These are phyloP conservation scores for Nasonia giraulti DNA, from an alignment of 1,140 invertebrate genomes.

Conservation along the genomic window DNA sequence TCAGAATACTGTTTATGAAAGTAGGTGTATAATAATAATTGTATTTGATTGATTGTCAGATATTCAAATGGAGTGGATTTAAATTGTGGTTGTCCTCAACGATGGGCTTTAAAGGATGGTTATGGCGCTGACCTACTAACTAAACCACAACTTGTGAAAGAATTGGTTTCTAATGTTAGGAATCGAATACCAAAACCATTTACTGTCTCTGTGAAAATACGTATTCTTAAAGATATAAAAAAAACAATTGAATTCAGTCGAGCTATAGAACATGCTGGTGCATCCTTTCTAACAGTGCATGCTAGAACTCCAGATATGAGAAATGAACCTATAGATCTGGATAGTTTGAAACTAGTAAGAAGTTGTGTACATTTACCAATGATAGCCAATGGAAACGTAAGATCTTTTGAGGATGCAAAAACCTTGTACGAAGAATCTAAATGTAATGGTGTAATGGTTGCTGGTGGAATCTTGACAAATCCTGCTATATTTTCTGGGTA, in stretches of 20 bases:
- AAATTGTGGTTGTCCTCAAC: constrained; percentile 98
- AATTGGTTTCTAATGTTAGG: constrained; percentile 86
- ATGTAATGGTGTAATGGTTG: constrained; percentile 91
- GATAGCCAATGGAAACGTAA: constrained; percentile 94
- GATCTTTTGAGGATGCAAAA: constrained; percentile 81
- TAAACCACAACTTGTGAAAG: constrained; percentile 88
- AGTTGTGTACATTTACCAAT: constrained; percentile 85
- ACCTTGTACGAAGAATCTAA: constrained; percentile 80
- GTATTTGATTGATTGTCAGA: constrained; percentile 68
- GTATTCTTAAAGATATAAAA: constrained; percentile 79
- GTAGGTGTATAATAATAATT: not conserved
- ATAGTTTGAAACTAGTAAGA: constrained; percentile 84
- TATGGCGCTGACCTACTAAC: constrained; percentile 90
- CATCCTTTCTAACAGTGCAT: constrained; percentile 92
- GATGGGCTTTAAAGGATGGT: constrained; percentile 94
- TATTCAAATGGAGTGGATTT: constrained; percentile 93
- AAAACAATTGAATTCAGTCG: constrained; percentile 84
- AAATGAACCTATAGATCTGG: constrained; percentile 84
- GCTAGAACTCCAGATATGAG: constrained; percentile 90
- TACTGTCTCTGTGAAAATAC: constrained; percentile 94
- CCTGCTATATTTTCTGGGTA: constrained; percentile 89
- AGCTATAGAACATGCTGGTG: constrained; percentile 88
- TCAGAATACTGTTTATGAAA: constrained; percentile 26
- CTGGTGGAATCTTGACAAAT: constrained; percentile 91
- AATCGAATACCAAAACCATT: constrained; percentile 84